These are phyloP conservation scores for Protomyctophum bolini DNA, from an alignment of 2,113 vertebrate species.

Conservation along the genomic window DNA sequence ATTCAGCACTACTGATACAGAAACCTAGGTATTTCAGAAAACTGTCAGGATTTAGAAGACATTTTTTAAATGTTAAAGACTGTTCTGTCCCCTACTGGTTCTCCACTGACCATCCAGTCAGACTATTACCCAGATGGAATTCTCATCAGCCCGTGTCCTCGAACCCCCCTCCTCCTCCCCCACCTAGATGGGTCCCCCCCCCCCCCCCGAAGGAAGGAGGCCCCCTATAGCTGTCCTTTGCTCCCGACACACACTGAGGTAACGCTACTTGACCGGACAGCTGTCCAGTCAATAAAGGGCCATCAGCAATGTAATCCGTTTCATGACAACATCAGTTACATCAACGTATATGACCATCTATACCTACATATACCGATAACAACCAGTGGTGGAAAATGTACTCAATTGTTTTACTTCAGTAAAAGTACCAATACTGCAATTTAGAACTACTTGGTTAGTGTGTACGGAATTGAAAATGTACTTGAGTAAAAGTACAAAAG, in stretches of 20 bases:
- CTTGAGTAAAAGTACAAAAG: no score
- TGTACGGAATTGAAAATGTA: no score
- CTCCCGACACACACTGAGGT: constrained; percentile 68
- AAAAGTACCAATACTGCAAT: no score
- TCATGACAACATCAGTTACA: constrained; percentile 44
- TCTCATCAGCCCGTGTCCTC: constrained; percentile 70
- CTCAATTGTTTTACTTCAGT: no score
- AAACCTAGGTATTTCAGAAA: no score
- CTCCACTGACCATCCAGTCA: constrained; percentile 65
- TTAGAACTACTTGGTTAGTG: no score
- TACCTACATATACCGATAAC: no score
- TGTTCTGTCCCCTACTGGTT: constrained; percentile 48
- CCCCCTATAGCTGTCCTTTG: constrained; percentile 60
- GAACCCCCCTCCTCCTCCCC: constrained; percentile 27
- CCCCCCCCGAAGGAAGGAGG: constrained; percentile 17
- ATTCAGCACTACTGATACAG: no score
- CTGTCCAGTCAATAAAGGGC: constrained; percentile 67
- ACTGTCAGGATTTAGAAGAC: no score
- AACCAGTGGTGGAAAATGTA: no score
- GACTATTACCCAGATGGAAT: constrained; percentile 78
- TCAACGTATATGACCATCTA: neutral
- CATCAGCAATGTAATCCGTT: constrained; percentile 49
- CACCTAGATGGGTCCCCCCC: constrained; percentile 20
- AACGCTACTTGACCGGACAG: constrained; percentile 66
- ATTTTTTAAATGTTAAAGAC: no score